Percentiles rank a stretch among this genome's conserved stretches.
phyloP scores from a whole-genome alignment of 2,797 vertebrate genomes.

The Lates japonicus region DNA sequence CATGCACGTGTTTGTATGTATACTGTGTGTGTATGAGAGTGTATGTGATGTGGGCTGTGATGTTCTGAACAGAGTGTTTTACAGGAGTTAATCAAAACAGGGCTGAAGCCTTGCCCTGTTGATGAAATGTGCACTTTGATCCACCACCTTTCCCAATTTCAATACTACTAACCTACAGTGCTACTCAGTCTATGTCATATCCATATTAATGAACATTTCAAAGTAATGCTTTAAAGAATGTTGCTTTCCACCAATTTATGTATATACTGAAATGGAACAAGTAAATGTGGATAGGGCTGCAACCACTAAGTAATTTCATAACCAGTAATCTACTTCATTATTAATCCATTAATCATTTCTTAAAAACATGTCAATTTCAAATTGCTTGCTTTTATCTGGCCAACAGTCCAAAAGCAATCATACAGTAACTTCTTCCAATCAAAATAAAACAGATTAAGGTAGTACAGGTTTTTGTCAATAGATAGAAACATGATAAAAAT shows the following conservation, averaged over 20 bases:
- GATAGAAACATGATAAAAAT: too few relatives aligned
- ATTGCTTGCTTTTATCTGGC: background rate
- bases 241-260: too few relatives aligned
- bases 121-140: slow-evolving; percentile 51
- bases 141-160: slow-evolving; percentile 13
- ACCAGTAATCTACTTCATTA: background rate
- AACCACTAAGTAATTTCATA: background rate
- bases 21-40: slow-evolving; percentile 7
- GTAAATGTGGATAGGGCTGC: background rate
- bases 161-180: slow-evolving; percentile 7
- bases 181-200: slow-evolving; percentile 2
- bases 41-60: slow-evolving; percentile 80
- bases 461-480: too few relatives aligned
- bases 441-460: background rate
- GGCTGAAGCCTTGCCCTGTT: slow-evolving; percentile 65
- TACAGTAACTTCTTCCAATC: background rate
- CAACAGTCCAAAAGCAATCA: background rate
- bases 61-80: slow-evolving; percentile 81
- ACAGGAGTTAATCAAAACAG: slow-evolving; percentile 83
- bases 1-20: slow-evolving; percentile 33
- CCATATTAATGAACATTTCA: slow-evolving; percentile 11
- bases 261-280: background rate
- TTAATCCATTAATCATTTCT: background rate
- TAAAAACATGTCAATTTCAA: too few relatives aligned
- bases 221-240: background rate